Conservation (phyloP, 2,797 vertebrate species). For the Petrocephalus schoutedeni region DNA sequence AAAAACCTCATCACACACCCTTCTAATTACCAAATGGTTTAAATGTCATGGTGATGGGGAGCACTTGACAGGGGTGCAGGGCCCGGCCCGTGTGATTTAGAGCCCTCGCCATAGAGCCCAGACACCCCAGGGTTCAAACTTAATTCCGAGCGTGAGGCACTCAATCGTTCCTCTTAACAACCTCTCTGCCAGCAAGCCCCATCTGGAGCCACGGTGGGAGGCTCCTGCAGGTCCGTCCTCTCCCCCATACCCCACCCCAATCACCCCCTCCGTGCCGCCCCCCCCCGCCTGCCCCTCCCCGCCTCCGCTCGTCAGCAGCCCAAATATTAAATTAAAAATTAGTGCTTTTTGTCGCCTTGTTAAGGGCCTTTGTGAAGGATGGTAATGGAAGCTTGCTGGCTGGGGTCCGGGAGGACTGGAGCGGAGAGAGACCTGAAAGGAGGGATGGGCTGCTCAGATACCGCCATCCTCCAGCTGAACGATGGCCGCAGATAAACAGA, state of each 20-base stretch:
- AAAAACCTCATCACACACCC: slow-evolving; percentile 66
- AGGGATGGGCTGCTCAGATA: slow-evolving; percentile 3
- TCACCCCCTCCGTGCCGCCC: slow-evolving; percentile 32
- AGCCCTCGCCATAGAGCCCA: slow-evolving; percentile 52
- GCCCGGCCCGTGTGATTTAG: slow-evolving; percentile 65
- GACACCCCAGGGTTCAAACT: slow-evolving; percentile 68
- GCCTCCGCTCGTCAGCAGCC: slow-evolving; percentile 42
- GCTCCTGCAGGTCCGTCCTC: slow-evolving; percentile 42
- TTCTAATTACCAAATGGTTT: slow-evolving; percentile 79
- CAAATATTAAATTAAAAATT: slow-evolving; percentile 67
- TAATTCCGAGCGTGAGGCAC: slow-evolving; percentile 63
- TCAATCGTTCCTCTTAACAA: slow-evolving; percentile 55
- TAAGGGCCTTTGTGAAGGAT: slow-evolving; percentile 53
- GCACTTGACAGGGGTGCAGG: slow-evolving; percentile 65
- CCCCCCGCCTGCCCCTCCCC: slow-evolving; percentile 31
- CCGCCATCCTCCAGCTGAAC: background rate
- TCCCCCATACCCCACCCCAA: slow-evolving; percentile 26
- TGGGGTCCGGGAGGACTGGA: background rate
- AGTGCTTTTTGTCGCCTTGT: slow-evolving; percentile 60
- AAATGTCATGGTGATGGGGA: slow-evolving; percentile 76
- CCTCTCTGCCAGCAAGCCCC: slow-evolving; percentile 47
- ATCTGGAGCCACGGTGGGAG: slow-evolving; percentile 50
- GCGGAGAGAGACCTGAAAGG: slow-evolving; percentile 27
- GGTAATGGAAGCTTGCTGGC: slow-evolving; percentile 56
- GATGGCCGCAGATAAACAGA: background rate